phyloP scores from a whole-genome alignment of 2,797 vertebrate genomes.

The Tachyglossus aculeatus region DNA sequence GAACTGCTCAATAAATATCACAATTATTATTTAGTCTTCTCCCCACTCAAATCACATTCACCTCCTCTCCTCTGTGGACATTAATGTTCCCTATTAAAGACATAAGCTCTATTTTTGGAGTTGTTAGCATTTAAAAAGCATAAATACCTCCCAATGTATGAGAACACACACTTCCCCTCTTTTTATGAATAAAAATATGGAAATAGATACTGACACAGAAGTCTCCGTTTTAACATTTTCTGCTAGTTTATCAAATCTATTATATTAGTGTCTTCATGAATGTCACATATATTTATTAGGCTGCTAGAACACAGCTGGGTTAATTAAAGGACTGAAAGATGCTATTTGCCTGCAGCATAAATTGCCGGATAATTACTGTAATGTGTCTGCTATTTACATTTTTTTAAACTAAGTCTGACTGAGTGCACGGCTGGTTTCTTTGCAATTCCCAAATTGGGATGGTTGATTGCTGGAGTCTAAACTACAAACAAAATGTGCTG shows the following conservation, averaged over 20 bases:
- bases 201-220: background rate
- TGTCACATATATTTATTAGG: background rate
- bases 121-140: slow-evolving; percentile 21
- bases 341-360: slow-evolving; percentile 32
- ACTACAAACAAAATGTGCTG: slow-evolving; percentile 3
- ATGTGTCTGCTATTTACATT: slow-evolving; percentile 8
- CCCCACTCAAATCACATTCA: too few relatives aligned
- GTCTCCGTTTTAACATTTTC: background rate
- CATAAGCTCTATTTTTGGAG: background rate
- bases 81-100: too few relatives aligned
- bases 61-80: too few relatives aligned
- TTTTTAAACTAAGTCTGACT: slow-evolving; percentile 16
- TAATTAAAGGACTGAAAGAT: slow-evolving; percentile 30
- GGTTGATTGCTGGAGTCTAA: background rate
- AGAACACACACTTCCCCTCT: too few relatives aligned
- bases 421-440: slow-evolving; percentile 7
- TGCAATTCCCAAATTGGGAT: slow-evolving; percentile 15
- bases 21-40: too few relatives aligned
- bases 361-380: slow-evolving; percentile 36
- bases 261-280: background rate
- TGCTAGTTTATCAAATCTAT: background rate
- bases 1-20: too few relatives aligned
- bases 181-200: slow-evolving; percentile 17
- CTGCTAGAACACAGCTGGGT: background rate
- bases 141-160: too few relatives aligned